Conservation (phyloP, 2,113 vertebrate species). For the Gorsachius goisagi region DNA sequence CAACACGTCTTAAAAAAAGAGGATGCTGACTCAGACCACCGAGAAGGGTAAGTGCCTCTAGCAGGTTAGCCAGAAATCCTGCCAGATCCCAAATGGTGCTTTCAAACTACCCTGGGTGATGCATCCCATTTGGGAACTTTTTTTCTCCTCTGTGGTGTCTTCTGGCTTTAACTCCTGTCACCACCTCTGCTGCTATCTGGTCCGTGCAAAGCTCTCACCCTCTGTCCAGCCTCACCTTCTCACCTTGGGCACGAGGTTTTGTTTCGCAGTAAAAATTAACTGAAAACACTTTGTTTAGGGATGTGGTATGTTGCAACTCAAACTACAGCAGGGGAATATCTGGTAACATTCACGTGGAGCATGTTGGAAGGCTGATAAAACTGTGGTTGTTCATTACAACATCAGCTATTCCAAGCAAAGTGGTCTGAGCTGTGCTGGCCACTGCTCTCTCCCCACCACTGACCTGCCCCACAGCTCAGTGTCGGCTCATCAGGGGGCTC, state of each 20-base stretch:
- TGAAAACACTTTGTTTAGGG: neutral
- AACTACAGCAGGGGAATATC: neutral
- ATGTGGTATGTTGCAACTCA: neutral
- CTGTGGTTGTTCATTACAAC: neutral
- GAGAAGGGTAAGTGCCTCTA: neutral
- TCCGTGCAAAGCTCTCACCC: neutral
- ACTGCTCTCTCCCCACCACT: neutral
- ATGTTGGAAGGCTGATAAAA: neutral
- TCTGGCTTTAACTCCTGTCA: neutral
- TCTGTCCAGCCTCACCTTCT: neutral
- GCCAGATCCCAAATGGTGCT: accelerated
- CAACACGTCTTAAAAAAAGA: slow-evolving; percentile 48
- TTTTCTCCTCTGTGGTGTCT: neutral
- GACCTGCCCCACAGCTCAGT: neutral
- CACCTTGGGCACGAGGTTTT: neutral
- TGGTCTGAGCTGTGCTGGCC: neutral
- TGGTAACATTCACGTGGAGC: neutral
- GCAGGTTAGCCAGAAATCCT: neutral
- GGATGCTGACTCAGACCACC: neutral
- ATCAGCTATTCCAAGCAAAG: neutral
- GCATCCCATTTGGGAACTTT: neutral
- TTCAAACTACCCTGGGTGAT: neutral
- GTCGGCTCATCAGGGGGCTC: too few relatives aligned
- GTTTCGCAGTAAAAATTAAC: neutral
- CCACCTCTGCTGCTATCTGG: neutral